phyloP scores from a whole-genome alignment of 2,113 vertebrate species.

The Atlantisia rogersi region DNA sequence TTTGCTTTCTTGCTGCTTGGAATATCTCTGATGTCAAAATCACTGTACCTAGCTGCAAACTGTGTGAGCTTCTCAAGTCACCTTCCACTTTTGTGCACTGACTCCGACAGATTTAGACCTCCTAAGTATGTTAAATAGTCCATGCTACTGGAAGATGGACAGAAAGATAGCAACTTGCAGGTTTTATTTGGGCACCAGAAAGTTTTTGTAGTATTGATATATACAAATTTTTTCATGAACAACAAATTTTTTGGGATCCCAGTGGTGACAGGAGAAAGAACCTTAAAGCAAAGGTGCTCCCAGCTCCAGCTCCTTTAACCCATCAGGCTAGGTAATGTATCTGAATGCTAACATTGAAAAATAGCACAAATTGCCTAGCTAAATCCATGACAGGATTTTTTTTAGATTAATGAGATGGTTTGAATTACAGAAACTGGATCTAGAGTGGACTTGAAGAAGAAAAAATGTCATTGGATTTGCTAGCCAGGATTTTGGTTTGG shows the following conservation, averaged over 20 bases:
- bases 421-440: conserved; percentile 52
- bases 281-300: conserved; percentile 36
- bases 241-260: conserved; percentile 34
- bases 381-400: conserved; percentile 18
- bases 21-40: background rate
- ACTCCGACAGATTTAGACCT: background rate
- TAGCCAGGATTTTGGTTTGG: conserved; percentile 1
- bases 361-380: background rate
- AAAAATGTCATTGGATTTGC: background rate
- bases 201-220: background rate
- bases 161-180: background rate
- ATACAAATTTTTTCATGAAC: background rate
- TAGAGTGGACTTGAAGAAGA: background rate
- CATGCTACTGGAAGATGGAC: background rate
- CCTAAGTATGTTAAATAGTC: background rate
- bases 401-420: conserved; percentile 42
- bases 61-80: background rate
- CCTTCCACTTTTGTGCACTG: background rate
- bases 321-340: conserved; percentile 17
- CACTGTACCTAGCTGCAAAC: background rate
- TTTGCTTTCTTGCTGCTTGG: background rate
- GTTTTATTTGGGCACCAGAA: background rate
- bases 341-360: background rate
- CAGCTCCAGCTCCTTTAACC: conserved; percentile 22
- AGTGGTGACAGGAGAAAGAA: background rate